phyloP scores from a whole-genome alignment of 2,888 invertebrate species.

The Argynnis bischoffii region DNA sequence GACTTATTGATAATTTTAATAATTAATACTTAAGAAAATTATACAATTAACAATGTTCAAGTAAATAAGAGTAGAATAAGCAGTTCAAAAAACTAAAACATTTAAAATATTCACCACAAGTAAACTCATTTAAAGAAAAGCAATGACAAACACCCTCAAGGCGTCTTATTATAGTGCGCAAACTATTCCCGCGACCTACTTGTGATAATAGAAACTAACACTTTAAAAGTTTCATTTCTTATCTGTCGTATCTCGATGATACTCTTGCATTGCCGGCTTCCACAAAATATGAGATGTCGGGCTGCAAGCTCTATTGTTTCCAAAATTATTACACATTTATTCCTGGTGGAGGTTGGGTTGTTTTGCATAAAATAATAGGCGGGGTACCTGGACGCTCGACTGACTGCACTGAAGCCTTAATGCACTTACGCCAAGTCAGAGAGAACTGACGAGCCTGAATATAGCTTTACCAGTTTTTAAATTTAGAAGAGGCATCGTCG shows the following conservation, averaged over 20 bases:
- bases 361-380: constrained; percentile 72
- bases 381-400: constrained; percentile 51
- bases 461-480: constrained; percentile 54
- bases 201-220: constrained; percentile 40
- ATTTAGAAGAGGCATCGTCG: constrained; percentile 44
- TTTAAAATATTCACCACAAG: constrained; percentile 23
- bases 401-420: constrained; percentile 59
- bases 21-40: neutral
- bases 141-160: constrained; percentile 36
- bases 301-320: constrained; percentile 62
- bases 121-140: constrained; percentile 37
- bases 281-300: constrained; percentile 42
- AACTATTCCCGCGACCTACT: constrained; percentile 40
- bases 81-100: constrained; percentile 19
- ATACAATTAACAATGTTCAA: neutral
- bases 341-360: constrained; percentile 58
- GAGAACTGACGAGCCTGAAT: constrained; percentile 53
- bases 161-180: constrained; percentile 38
- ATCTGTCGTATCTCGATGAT: constrained; percentile 39
- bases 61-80: constrained; percentile 3
- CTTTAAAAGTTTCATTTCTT: constrained; percentile 41
- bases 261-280: constrained; percentile 29
- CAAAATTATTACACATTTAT: constrained; percentile 62
- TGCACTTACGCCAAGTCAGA: constrained; percentile 61
- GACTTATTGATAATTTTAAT: neutral